Conservation (phyloP, 2,797 vertebrate genomes). For the Eptatretus atami region DNA sequence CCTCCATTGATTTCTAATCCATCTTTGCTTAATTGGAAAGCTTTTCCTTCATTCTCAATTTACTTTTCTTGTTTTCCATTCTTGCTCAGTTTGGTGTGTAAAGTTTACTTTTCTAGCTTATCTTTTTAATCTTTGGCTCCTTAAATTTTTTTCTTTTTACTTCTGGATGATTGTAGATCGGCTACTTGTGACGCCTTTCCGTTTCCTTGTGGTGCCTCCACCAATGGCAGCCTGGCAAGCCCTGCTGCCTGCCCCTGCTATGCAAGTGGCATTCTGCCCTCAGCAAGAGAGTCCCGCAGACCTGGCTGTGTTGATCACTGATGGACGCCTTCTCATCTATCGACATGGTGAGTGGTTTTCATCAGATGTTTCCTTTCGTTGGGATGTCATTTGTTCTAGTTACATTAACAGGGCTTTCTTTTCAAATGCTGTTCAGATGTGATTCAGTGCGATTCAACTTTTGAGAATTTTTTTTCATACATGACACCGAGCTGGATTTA, state of each 20-base stretch:
- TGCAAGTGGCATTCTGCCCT: slow-evolving; percentile 37
- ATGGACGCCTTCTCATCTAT: slow-evolving; percentile 29
- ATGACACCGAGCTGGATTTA: no score
- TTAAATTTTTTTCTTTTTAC: slow-evolving; percentile 4
- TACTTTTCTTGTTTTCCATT: slow-evolving; percentile 4
- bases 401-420: no score
- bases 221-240: slow-evolving; percentile 52
- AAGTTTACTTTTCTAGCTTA: slow-evolving; percentile 2
- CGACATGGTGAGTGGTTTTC: slow-evolving; percentile 19
- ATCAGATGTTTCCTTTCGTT: neutral
- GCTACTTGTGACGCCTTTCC: slow-evolving; percentile 46
- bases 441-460: no score
- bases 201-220: slow-evolving; percentile 43
- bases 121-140: neutral
- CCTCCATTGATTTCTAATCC: no score
- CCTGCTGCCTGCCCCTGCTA: slow-evolving; percentile 25
- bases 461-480: no score
- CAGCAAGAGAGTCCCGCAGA: slow-evolving; percentile 21
- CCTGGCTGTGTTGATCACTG: slow-evolving; percentile 32
- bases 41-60: no score
- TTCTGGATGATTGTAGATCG: slow-evolving; percentile 20
- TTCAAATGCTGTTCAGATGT: no score
- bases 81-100: neutral
- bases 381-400: no score
- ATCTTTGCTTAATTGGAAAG: no score